Base-by-base conservation (phyloP, 1,140 invertebrate species). In the Capitella teleta region DNA sequence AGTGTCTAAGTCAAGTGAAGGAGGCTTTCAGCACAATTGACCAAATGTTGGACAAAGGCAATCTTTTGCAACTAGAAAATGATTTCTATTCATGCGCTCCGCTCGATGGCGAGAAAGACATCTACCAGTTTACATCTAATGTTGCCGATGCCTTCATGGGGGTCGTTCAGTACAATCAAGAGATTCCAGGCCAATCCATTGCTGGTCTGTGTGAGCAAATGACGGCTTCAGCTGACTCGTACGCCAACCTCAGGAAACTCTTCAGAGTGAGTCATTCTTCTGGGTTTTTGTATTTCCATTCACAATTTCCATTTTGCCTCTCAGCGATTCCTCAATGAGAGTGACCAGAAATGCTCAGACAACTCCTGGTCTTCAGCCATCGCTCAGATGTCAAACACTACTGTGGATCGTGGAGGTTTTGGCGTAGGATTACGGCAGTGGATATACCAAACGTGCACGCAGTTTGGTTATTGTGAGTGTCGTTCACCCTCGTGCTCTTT, bases 401-500 rank as follows among this genome's bases (percentile, higher is more conserved):
- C 83, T 80, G 63, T 60, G 6, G 45, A 52, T 38, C 38, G 42
- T 28, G 25, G 34, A 16, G 48, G 53, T 8, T 16, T 25, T 3
- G 59, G 57, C 16, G 36, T 53, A 0, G 58, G 57, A 8, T 53
- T 61, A 21, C 51, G 67, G 18, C 85, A 87, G 62, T 93, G 89
- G 89, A 82, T 77, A n/a, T 93, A 88, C 64, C 89, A 93, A 70
- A 92, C 88, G 0, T 95, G 90, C 63, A 87, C 84, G 3, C 89
- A 95, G 70, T 95, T 93, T 69, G 90, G 89, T 23, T 94, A 90
- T 62, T 94, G 83, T 72, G 87, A 93, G 75, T 87, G n/a, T 14
- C 3, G n/a, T 16, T 43, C 2, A 43, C 16, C 36, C 36, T 37
- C 16, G 21, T n/a, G 8, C 36, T 37, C n/a, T 37, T n/a, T 37